Conservation (phyloP, 1,140 invertebrate species). For the Zaprionus camerounensis region DNA sequence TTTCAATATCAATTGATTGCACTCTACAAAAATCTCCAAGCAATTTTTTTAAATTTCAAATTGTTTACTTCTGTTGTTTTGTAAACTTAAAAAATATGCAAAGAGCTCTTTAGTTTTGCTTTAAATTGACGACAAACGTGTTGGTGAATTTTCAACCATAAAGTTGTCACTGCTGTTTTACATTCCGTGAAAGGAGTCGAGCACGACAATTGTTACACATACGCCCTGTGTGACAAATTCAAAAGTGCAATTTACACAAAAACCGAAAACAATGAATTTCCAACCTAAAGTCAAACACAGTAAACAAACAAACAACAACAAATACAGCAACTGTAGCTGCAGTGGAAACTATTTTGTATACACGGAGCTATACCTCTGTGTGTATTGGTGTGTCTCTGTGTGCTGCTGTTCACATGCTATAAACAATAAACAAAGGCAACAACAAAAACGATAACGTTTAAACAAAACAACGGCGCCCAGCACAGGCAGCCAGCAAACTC, state of each 20-base stretch:
- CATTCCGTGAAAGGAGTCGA: constrained; percentile 14
- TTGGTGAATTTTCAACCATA: constrained; percentile 7
- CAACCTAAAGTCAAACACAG: constrained; percentile 49
- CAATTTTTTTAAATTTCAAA: not conserved
- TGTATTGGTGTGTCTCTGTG: constrained; percentile 8
- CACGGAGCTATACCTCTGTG: not conserved
- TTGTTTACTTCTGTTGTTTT: not conserved
- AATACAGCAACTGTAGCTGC: constrained; percentile 3
- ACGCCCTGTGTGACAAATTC: constrained; percentile 40
- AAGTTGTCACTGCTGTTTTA: constrained; percentile 33
- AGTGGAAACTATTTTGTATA: constrained; percentile 50
- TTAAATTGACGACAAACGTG: not conserved
- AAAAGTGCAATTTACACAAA: constrained; percentile 31
- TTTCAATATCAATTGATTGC: not conserved
- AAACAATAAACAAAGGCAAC: constrained; percentile 77
- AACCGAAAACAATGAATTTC: constrained; percentile 35
- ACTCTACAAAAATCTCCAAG: not conserved
- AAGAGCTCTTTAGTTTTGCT: not conserved
- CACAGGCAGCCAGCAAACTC: constrained; percentile 66
- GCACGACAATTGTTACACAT: constrained; percentile 32
- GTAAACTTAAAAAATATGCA: not conserved
- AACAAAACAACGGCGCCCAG: constrained; percentile 80
- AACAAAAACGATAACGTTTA: constrained; percentile 80
- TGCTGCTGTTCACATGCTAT: constrained; percentile 45
- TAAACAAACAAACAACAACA: constrained; percentile 29